Evolutionary conservation across 2,113 vertebrate species (phyloP), one percentile per base, ranked within the genome.

Genomic region (Trogon surrucura): DNA sequence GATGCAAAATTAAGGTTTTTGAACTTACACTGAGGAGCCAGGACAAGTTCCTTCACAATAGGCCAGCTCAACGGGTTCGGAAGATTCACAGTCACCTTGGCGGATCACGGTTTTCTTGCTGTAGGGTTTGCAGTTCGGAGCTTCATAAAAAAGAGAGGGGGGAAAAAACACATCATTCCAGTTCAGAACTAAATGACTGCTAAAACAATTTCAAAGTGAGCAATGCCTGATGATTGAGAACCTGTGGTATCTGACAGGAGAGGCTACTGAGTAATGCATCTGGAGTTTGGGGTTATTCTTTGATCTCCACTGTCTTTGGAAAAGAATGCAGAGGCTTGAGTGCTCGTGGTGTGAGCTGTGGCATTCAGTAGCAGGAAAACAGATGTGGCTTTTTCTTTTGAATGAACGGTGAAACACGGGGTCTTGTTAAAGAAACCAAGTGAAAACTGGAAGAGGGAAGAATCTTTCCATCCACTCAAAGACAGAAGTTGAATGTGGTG

Each of bases 31-130:
- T 70, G 99, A 99, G 17, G 71, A 97, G 56, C 98, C 98, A 1
- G 92, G 97, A 89, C 99, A 99, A 50, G 65, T 70, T 58, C 99
- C 99, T 23, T 93, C 85, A 23, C 99, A 99, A 53, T 97, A 99
- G 1, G 98, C 93, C 70, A 99, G 4, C 54, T 98, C 97, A 71
- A 99, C 94, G 1, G 92, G 26, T 17, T 85, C 41, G 16, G 75
- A 8, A 48, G 98, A 98, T 30, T 60, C 80, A 14, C 99, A 99
- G 80, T 82, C 97, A 23, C 78, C 84, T 0, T 97, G 65, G 16
- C 30, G 72, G 34, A 99, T 95, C 70, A 97, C 29, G 2, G 81
- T 98, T 67, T 74, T 38, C 22, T 97, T 94, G 53, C 65, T 96
- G 22, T 85, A 47, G 41, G 97, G 83, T 26, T 93, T 95, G 93